Conservation (phyloP, 2,797 vertebrate genomes). For the Sorex maritimensis region DNA sequence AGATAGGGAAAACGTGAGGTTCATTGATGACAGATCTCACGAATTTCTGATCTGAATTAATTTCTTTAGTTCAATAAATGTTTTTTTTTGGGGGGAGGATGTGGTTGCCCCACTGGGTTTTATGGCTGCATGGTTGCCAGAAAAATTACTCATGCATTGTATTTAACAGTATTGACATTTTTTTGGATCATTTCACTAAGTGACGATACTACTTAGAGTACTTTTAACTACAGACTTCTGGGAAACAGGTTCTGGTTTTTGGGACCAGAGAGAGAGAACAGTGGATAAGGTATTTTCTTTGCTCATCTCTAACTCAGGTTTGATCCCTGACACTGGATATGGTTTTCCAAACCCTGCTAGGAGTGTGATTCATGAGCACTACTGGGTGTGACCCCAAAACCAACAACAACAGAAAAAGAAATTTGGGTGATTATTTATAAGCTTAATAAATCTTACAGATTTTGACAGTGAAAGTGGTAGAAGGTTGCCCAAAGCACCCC, state of each 20-base stretch:
- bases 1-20: neutral
- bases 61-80: constrained; percentile 3
- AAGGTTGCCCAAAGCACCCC: constrained; percentile 92
- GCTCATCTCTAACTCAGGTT: too few relatives aligned
- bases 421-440: constrained; percentile 40
- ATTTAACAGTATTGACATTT: neutral
- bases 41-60: constrained; percentile 38
- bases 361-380: too few relatives aligned
- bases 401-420: neutral
- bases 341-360: too few relatives aligned
- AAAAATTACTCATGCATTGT: neutral
- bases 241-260: constrained; percentile 32
- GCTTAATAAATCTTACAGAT: constrained; percentile 91
- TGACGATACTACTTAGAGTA: too few relatives aligned
- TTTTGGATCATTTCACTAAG: neutral
- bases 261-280: too few relatives aligned
- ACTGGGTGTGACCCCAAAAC: too few relatives aligned
- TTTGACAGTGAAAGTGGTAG: constrained; percentile 92
- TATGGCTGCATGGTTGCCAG: too few relatives aligned
- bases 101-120: neutral
- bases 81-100: neutral
- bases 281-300: too few relatives aligned
- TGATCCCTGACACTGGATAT: too few relatives aligned
- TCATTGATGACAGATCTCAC: neutral
- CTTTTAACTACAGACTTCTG: constrained; percentile 53